phyloP scores from a whole-genome alignment of 1,140 invertebrate genomes.

The Drosophila watanabei region DNA sequence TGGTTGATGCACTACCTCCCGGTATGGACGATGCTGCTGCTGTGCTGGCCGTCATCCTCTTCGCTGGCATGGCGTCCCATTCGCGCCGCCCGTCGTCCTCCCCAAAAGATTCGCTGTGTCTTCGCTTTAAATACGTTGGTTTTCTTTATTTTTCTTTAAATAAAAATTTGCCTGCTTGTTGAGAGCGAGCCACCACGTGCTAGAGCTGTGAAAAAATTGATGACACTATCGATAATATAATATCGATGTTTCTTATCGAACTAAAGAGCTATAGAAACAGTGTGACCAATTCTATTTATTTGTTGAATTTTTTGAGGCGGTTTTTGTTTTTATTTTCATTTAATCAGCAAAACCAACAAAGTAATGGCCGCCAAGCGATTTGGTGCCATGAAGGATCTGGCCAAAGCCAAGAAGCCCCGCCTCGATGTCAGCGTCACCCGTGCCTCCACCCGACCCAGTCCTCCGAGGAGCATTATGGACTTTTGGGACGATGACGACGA shows the following conservation, averaged over 20 bases:
- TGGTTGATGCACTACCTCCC: conserved; percentile 31
- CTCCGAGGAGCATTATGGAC: conserved; percentile 43
- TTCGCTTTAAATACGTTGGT: background rate
- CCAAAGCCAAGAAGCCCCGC: conserved; percentile 66
- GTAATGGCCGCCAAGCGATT: conserved; percentile 63
- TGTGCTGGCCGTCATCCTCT: conserved; percentile 49
- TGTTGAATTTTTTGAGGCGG: too few relatives aligned
- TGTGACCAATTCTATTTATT: background rate
- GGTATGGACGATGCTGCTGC: conserved; percentile 41
- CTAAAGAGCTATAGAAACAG: too few relatives aligned
- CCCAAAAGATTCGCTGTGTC: background rate
- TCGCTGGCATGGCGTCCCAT: conserved; percentile 68
- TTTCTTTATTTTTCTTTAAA: conserved; percentile 2
- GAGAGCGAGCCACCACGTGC: conserved; percentile 6
- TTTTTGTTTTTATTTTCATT: background rate
- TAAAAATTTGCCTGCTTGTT: background rate
- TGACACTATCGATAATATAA: background rate
- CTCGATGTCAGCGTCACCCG: conserved; percentile 64
- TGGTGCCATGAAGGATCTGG: conserved; percentile 59
- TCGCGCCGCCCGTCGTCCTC: conserved; percentile 14
- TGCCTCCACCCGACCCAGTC: conserved; percentile 4
- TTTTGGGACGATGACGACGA: conserved; percentile 83
- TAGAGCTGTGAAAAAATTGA: conserved; percentile 8
- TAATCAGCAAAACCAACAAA: background rate
- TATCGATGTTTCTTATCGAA: background rate